Percentiles rank a stretch among this genome's conserved stretches.
phyloP scores from a whole-genome alignment of 2,888 invertebrate genomes.

The Drosophila subquinaria region DNA sequence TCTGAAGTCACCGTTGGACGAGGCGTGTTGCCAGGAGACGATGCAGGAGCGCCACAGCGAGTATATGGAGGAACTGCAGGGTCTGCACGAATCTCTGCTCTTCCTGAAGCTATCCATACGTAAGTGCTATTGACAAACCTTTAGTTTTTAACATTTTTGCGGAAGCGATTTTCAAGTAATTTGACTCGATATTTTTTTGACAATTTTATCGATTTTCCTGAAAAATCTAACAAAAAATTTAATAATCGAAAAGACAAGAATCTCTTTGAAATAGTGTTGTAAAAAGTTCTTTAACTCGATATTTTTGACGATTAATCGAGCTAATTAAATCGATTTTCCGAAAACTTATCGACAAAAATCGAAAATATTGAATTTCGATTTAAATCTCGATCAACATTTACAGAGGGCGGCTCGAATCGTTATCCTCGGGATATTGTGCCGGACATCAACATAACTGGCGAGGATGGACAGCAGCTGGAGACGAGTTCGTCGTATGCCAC shows the following conservation, averaged over 20 bases:
- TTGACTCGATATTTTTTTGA: not conserved
- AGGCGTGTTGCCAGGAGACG: constrained; percentile 83
- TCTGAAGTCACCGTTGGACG: constrained; percentile 79
- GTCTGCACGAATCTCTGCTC: constrained; percentile 80
- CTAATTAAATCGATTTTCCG: no score
- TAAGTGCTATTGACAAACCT: constrained; percentile 50
- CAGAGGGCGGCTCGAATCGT: constrained; percentile 77
- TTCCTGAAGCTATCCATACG: constrained; percentile 82
- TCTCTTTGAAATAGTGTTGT: no score
- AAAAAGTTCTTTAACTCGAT: no score
- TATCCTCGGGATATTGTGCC: constrained; percentile 78
- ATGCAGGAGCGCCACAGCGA: constrained; percentile 80
- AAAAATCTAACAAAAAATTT: no score
- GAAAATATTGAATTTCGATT: no score
- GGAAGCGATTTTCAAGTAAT: not conserved
- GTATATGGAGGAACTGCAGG: constrained; percentile 81
- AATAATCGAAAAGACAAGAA: no score
- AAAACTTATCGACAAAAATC: no score
- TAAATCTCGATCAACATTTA: not conserved
- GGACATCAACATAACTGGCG: constrained; percentile 83
- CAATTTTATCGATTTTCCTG: no score
- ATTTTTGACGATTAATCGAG: no score
- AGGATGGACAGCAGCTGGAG: constrained; percentile 74
- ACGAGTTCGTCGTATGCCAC: constrained; percentile 56
- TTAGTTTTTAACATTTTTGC: not conserved